phyloP scores from a whole-genome alignment of 2,888 invertebrate genomes.

The Elmis aenea region DNA sequence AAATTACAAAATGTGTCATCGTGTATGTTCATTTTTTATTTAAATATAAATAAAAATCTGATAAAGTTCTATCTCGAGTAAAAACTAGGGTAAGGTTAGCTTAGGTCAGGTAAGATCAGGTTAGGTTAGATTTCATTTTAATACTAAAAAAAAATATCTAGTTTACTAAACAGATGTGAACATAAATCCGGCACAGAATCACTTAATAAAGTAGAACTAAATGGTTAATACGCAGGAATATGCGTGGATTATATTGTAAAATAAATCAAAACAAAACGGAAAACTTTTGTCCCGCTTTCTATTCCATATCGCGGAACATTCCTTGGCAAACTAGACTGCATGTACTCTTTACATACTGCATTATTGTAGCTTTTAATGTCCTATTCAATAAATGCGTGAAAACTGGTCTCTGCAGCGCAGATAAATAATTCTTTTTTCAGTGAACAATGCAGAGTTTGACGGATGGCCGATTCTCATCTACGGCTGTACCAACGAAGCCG shows the following conservation, averaged over 20 bases:
- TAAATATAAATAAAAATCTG: no score
- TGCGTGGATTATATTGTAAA: constrained; percentile 21
- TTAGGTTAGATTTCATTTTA: no score
- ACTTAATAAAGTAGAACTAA: no score
- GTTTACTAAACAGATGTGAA: no score
- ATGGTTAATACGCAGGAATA: constrained; percentile 15
- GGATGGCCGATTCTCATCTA: constrained; percentile 29
- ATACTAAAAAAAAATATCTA: no score
- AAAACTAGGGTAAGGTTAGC: no score
- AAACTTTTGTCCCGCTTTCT: constrained; percentile 26
- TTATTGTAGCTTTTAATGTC: constrained; percentile 34
- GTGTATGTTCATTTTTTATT: no score
- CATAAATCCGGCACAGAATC: no score
- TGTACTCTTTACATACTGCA: constrained; percentile 13
- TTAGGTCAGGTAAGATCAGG: no score
- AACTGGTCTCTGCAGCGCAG: constrained; percentile 38
- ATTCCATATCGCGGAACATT: constrained; percentile 22
- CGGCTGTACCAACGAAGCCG: constrained; percentile 23
- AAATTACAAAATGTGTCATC: no score
- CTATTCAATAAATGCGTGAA: constrained; percentile 45
- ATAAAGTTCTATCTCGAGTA: no score
- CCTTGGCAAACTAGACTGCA: constrained; percentile 13
- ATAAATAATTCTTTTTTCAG: constrained; percentile 38
- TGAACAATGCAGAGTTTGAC: constrained; percentile 36
- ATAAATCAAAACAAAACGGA: constrained; percentile 27